Conservation (phyloP, 2,888 invertebrate genomes). For the Callosobruchus maculatus region DNA sequence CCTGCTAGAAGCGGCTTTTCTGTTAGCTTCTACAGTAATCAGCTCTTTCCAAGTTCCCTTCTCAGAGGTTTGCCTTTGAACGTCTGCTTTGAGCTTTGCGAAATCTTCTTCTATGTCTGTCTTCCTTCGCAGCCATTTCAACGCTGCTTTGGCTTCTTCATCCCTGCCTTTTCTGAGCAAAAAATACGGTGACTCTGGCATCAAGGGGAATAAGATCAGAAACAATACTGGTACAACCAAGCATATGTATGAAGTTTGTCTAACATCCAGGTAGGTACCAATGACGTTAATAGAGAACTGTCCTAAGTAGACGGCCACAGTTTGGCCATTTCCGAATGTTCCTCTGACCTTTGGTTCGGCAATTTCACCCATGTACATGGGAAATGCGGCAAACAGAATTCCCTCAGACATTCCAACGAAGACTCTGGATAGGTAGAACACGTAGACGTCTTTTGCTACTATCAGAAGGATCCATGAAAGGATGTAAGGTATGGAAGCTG, state of each 20-base stretch:
- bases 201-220: slow-evolving; percentile 50
- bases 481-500: slow-evolving; percentile 31
- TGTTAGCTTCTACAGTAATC: slow-evolving; percentile 32
- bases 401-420: slow-evolving; percentile 33
- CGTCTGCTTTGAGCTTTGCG: slow-evolving; percentile 26
- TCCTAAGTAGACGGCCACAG: slow-evolving; percentile 31
- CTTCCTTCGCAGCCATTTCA: slow-evolving; percentile 26
- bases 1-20: slow-evolving; percentile 33
- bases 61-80: slow-evolving; percentile 37
- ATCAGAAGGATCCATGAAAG: slow-evolving; percentile 28
- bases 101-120: slow-evolving; percentile 31
- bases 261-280: slow-evolving; percentile 55
- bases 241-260: slow-evolving; percentile 54
- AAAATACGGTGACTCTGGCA: slow-evolving; percentile 56
- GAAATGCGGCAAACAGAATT: slow-evolving; percentile 29
- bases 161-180: slow-evolving; percentile 28
- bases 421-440: slow-evolving; percentile 35
- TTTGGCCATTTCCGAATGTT: slow-evolving; percentile 34
- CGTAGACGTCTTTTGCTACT: slow-evolving; percentile 26
- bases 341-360: slow-evolving; percentile 36
- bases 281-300: slow-evolving; percentile 48
- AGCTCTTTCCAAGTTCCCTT: slow-evolving; percentile 37
- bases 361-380: slow-evolving; percentile 37
- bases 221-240: slow-evolving; percentile 45
- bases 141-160: slow-evolving; percentile 28